Evolutionary conservation across 1,140 invertebrate species (phyloP), one percentile per base, ranked within the genome.

Genomic region (Frieseomelitta varia): DNA sequence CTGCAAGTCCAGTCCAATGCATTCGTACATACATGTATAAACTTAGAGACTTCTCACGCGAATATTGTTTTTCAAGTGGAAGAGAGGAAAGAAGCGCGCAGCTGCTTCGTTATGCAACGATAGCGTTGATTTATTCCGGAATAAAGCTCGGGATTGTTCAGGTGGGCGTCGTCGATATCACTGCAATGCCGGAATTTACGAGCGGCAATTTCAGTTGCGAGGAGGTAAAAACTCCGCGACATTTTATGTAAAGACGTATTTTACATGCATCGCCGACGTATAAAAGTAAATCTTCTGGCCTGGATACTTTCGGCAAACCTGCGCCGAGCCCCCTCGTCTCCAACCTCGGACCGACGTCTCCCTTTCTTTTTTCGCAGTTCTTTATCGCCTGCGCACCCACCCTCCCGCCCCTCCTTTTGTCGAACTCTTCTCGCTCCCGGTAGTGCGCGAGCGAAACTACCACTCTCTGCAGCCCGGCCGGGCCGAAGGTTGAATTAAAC

Each of bases 401-500:
- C 8, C 39, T 6, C 39, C 39, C 6, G 3, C 2, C 39, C 10
- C 39, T 8, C 12, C 24, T 19, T 39, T 39, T 39, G 63, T 55
- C 73, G 56, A 82, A 39, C 56, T 63, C 51, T 4, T 30, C 56
- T 67, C 51, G 4, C 10, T 30, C 2, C 19, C 56, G 39, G 39
- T 47, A 47, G 6, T 67, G 51, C 58, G 79, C 27, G n/a, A 34
- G 79, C 27, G 19, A 34, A 51, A 69, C 63, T 56, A 21, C 75
- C 39, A 71, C 21, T 67, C 2, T 56, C 1, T 17, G 11, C 17
- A 8, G 39, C 19, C 17, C 61, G 69, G 79, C 76, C 77, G 6
- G 8, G 39, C 39, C 8, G 39, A 61, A 51, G 24, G 63, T 72
- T 88, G 87, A 85, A 88, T 88, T 88, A 88, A 88, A 88, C 87